A percentile compares a stretch with the other conserved stretches of the same genome.
Evolutionary conservation across 2,888 invertebrate genomes (phyloP).

Genomic region (Digitonthophagus gazella): DNA sequence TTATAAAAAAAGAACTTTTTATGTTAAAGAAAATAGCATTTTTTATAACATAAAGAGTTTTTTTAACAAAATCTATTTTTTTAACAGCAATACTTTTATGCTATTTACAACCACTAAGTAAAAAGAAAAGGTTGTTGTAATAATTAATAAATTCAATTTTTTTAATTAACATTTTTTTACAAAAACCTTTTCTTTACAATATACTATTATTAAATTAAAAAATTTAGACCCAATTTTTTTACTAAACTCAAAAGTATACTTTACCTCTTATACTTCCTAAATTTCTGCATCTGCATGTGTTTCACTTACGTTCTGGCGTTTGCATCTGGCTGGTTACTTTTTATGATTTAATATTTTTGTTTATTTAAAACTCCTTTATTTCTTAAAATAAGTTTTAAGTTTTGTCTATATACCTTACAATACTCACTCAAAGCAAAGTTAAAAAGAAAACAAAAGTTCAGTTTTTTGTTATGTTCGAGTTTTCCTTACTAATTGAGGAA

Average conservation of each 20-base stretch:
- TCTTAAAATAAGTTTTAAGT: background rate
- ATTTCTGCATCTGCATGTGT: constrained; percentile 50
- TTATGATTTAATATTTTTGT: constrained; percentile 38
- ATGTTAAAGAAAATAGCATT: too few species aligned
- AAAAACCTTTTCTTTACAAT: too few species aligned
- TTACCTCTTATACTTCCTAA: constrained; percentile 37
- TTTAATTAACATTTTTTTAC: too few species aligned
- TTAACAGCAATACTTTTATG: too few species aligned
- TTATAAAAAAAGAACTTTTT: too few species aligned
- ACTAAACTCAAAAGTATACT: background rate
- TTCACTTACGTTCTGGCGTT: constrained; percentile 48
- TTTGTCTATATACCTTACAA: constrained; percentile 8
- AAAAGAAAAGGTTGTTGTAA: too few species aligned
- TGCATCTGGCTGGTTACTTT: constrained; percentile 52
- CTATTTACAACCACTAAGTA: too few species aligned
- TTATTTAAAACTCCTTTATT: constrained; percentile 18
- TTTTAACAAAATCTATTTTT: too few species aligned
- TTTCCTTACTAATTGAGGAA: constrained; percentile 18
- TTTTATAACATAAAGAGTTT: too few species aligned
- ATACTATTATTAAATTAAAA: too few species aligned
- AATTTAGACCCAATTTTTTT: too few species aligned
- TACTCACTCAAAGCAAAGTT: background rate
- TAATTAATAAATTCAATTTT: too few species aligned
- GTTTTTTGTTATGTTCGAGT: constrained; percentile 17
- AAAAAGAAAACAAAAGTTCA: background rate